A percentile compares a stretch with the other conserved stretches of the same genome.
Evolutionary conservation across 1,140 invertebrate species (phyloP).

Genomic region (Ooceraea biroi): DNA sequence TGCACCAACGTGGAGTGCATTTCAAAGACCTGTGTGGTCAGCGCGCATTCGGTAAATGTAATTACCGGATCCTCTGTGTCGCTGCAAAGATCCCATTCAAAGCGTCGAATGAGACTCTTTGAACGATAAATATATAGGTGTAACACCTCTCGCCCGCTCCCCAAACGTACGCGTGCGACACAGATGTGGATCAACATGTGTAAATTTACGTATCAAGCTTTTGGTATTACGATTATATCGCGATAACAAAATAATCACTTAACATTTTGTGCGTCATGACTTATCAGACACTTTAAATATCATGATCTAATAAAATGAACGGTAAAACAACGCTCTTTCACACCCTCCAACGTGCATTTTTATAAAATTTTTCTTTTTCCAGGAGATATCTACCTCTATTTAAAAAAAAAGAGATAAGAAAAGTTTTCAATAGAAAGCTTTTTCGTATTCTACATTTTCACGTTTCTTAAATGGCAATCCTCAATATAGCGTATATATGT

Average conservation of each 20-base stretch:
- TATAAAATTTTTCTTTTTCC: background rate
- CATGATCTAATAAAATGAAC: conserved; percentile 6
- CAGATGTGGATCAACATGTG: conserved; percentile 9
- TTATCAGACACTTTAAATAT: conserved; percentile 38
- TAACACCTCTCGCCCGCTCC: too few species aligned
- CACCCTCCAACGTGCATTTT: conserved; percentile 14
- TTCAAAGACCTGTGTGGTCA: conserved; percentile 34
- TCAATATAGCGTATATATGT: background rate
- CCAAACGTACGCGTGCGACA: conserved; percentile 8
- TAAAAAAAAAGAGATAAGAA: background rate
- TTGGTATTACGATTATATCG: background rate
- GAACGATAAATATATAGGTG: background rate
- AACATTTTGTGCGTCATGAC: conserved; percentile 40
- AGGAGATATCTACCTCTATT: background rate
- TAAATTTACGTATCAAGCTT: conserved; percentile 3
- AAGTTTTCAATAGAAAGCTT: conserved; percentile 6
- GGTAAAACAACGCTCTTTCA: conserved; percentile 18
- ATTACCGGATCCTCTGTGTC: conserved; percentile 12
- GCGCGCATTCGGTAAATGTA: conserved; percentile 10
- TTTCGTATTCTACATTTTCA: background rate
- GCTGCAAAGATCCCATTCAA: conserved; percentile 7
- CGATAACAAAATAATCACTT: conserved; percentile 1
- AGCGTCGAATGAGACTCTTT: conserved; percentile 15
- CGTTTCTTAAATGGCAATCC: conserved; percentile 11
- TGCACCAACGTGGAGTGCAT: background rate